phyloP scores from a whole-genome alignment of 2,888 invertebrate species.

The Yponomeuta plumbellus region DNA sequence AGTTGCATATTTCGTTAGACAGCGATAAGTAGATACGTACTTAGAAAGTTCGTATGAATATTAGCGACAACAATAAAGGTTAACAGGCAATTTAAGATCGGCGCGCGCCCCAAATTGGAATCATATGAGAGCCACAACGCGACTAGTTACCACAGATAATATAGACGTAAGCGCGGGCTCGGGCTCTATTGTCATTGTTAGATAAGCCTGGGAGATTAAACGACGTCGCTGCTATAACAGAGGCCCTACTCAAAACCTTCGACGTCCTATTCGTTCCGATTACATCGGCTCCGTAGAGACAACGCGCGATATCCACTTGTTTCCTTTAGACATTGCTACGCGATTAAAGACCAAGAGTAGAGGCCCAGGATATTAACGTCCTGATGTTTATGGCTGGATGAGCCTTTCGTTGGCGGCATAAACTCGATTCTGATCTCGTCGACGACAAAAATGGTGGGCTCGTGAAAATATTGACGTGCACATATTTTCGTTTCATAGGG shows the following conservation, averaged over 20 bases:
- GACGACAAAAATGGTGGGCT: background rate
- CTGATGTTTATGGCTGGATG: slow-evolving; percentile 4
- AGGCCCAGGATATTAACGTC: background rate
- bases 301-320: no score
- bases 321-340: no score
- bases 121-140: background rate
- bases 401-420: slow-evolving; percentile 7
- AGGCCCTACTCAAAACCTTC: background rate
- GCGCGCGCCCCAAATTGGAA: background rate
- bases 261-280: background rate
- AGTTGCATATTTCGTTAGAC: no score
- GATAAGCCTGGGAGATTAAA: slow-evolving; percentile 1
- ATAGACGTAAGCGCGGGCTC: background rate
- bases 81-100: background rate
- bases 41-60: background rate
- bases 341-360: background rate
- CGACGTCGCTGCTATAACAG: background rate
- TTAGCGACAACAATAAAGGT: background rate
- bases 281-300: no score
- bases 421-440: background rate
- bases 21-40: background rate
- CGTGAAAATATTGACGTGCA: slow-evolving; percentile 4
- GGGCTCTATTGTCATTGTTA: background rate
- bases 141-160: background rate
- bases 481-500: background rate